Conservation (phyloP, 2,888 invertebrate genomes). For the Neoaliturus tenellus region DNA sequence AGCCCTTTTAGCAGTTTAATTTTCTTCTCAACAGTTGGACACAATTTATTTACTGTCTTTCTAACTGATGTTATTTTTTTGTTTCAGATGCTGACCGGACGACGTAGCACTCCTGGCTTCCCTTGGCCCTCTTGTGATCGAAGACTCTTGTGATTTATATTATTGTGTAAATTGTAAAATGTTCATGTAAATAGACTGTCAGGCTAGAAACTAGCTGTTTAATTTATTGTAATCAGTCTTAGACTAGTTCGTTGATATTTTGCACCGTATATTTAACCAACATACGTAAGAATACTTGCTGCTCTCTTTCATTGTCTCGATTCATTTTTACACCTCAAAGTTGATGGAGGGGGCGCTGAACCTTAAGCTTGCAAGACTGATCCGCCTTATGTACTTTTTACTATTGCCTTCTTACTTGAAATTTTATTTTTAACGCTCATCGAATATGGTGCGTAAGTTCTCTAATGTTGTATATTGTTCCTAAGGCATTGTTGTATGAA, state of each 20-base stretch:
- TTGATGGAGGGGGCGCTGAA: conserved; percentile 5
- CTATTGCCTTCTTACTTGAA: conserved; percentile 42
- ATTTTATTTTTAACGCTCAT: conserved; percentile 45
- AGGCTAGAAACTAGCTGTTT: conserved; percentile 35
- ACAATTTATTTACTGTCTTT: no score
- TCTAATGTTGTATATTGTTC: conserved; percentile 36
- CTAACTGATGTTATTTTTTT: no score
- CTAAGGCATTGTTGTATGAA: neutral
- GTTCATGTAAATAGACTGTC: conserved; percentile 34
- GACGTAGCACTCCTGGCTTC: conserved; percentile 34
- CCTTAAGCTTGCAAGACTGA: conserved; percentile 49
- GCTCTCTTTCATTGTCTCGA: neutral
- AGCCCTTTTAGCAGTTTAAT: no score
- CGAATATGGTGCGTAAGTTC: conserved; percentile 16
- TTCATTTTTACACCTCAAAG: neutral
- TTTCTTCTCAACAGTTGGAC: no score
- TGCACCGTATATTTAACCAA: conserved; percentile 44
- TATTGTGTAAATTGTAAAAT: conserved; percentile 35
- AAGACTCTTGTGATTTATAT: conserved; percentile 47
- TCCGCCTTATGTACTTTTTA: conserved; percentile 33
- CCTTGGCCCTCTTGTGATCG: conserved; percentile 43
- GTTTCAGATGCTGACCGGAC: conserved; percentile 23
- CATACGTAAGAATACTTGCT: conserved; percentile 38
- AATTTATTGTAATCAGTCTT: conserved; percentile 42
- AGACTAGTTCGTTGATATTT: conserved; percentile 32